Base-by-base conservation (phyloP, 2,113 vertebrate species). In the Dolichallabes microphthalmus region DNA sequence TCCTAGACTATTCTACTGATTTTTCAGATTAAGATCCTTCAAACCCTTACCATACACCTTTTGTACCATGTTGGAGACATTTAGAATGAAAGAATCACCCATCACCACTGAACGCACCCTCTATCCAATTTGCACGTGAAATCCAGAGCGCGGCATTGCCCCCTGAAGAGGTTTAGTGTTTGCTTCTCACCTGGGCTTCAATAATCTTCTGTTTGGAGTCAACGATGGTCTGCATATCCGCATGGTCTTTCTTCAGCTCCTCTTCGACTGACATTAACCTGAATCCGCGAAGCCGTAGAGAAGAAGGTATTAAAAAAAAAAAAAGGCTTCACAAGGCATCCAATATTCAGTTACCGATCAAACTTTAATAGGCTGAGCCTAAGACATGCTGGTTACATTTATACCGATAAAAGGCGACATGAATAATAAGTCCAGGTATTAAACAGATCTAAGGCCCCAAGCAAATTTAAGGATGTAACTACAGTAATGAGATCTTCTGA, bases 191-290 rank as follows among this genome's bases (percentile, higher is more conserved):
- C 98, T 99, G 98, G 63, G 98, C 97, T 90, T 99, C 98, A 0
- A 99, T 99, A 90, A 99, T 98, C 95, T 99, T 99, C 94, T 99
- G 98, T 80, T 99, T 99, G 87, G 97, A 98, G 90, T 99, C 97
- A 0, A 99, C 97, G 0, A 98, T 97, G 0, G 97, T 96, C 87
- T 99, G 98, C 98, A 99, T 99, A 92, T 99, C 98, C 9, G 96
- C 95, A 0, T 99, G 98, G 85, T 99, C 98, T 90, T 99, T 99
- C 94, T 99, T 99, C 80, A 99, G 87, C 89, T 99, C 98, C 82
- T 99, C 98, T 91, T 99, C 98, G 13, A 99, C 98, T 0, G 97
- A 97, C 97, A 99, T 98, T 90, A 99, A 92, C 92, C 98, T 99
- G 91, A 58, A 17, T 57, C 30, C 82, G 57, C 74, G 53, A 79